These are phyloP conservation scores for Peromyscus aztecus DNA, from an alignment of 2,797 vertebrate species.

Conservation along the genomic window DNA sequence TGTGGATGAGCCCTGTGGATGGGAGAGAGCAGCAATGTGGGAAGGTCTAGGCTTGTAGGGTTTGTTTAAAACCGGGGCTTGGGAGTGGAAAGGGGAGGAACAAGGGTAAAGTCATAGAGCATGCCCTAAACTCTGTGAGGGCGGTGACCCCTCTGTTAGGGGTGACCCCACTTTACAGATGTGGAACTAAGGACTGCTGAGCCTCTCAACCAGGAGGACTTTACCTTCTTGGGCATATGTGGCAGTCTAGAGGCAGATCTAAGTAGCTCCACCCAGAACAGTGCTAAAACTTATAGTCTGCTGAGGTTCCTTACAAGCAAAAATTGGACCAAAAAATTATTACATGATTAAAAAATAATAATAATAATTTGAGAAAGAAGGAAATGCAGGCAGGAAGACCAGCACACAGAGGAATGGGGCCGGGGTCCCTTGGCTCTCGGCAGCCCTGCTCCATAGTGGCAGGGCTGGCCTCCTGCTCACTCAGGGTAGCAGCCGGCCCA, in stretches of 20 bases:
- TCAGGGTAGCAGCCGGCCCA: neutral
- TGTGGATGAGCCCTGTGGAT: neutral
- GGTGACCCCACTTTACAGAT: neutral
- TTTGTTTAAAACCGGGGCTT: neutral
- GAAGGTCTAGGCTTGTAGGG: neutral
- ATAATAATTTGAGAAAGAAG: neutral
- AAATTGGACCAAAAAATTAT: neutral
- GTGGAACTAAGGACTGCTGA: neutral
- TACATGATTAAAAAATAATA: neutral
- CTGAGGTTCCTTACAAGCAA: neutral
- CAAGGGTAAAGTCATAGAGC: neutral
- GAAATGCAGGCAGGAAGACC: fast-evolving
- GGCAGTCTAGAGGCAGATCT: neutral
- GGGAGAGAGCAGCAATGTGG: too few relatives aligned
- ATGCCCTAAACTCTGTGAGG: neutral
- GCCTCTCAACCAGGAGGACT: too few relatives aligned
- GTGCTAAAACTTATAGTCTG: too few relatives aligned
- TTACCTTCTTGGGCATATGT: neutral
- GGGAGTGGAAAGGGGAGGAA: neutral
- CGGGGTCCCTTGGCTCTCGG: fast-evolving
- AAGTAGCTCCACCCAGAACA: neutral
- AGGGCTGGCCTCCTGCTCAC: neutral
- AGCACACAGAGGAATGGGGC: fast-evolving
- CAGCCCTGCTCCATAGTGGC: neutral
- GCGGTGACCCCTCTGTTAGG: neutral